These are phyloP conservation scores for Aspidapion aeneum DNA, from an alignment of 2,888 invertebrate genomes.

Conservation along the genomic window DNA sequence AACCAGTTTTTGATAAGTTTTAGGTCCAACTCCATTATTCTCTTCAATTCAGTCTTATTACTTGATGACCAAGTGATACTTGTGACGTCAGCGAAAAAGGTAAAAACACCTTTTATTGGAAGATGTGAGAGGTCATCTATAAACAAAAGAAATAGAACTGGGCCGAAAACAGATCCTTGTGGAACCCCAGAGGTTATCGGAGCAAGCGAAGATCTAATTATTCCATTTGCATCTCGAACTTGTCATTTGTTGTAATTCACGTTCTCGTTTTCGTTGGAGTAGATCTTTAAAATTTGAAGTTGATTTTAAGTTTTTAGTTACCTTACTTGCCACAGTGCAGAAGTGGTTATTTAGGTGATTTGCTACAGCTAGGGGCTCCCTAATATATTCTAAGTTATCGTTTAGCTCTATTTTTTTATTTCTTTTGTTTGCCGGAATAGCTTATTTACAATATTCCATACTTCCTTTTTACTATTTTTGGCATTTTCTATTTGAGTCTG, in stretches of 20 bases:
- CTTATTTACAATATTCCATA: not conserved
- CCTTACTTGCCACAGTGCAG: not conserved
- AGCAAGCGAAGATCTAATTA: not conserved
- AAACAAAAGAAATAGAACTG: not conserved
- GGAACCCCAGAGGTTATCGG: not conserved
- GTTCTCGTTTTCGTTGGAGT: not conserved
- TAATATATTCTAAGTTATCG: not conserved
- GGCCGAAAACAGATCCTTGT: not conserved
- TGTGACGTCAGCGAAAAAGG: not conserved
- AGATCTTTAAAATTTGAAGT: not conserved
- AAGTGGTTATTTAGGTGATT: not conserved
- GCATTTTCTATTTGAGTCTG: not conserved
- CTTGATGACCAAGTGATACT: not conserved
- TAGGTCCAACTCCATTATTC: too few relatives aligned
- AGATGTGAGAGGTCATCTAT: not conserved
- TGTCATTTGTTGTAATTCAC: not conserved
- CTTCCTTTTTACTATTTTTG: not conserved
- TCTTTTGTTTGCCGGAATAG: not conserved
- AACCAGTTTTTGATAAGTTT: too few relatives aligned
- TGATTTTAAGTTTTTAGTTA: not conserved
- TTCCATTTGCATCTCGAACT: too few relatives aligned
- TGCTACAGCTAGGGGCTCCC: not conserved
- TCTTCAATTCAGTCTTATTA: not conserved
- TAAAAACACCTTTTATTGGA: not conserved
- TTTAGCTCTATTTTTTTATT: not conserved